These are phyloP conservation scores for Scotopteryx bipunctaria DNA, from an alignment of 2,888 invertebrate genomes.

Conservation along the genomic window DNA sequence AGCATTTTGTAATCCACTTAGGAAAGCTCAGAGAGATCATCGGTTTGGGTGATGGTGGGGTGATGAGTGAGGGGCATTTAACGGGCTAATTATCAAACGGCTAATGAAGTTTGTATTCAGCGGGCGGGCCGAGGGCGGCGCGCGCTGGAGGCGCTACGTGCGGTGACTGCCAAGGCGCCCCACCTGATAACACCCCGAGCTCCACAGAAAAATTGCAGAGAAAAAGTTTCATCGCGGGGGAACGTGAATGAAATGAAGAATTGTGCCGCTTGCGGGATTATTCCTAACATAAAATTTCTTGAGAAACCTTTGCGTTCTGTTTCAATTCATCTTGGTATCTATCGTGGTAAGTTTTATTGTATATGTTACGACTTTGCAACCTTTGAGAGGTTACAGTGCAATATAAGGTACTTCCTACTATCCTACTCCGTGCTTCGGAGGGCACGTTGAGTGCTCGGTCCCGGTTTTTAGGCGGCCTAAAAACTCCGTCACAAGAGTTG, in stretches of 20 bases:
- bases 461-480: too few species aligned
- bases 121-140: conserved; percentile 68
- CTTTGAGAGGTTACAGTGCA: neutral
- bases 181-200: conserved; percentile 81
- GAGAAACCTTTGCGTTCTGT: conserved; percentile 74
- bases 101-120: conserved; percentile 84
- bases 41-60: conserved; percentile 59
- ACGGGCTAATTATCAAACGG: conserved; percentile 84
- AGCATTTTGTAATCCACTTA: conserved; percentile 34
- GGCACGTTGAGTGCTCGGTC: too few species aligned
- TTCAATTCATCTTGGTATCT: conserved; percentile 71
- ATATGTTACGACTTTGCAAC: conserved; percentile 19
- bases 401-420: too few species aligned
- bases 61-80: conserved; percentile 78
- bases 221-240: conserved; percentile 83
- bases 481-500: too few species aligned
- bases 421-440: too few species aligned
- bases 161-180: conserved; percentile 75
- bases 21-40: conserved; percentile 45
- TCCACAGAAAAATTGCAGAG: conserved; percentile 82
- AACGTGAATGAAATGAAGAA: conserved; percentile 84
- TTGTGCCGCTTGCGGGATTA: conserved; percentile 80
- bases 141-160: conserved; percentile 72
- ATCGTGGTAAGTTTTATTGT: conserved; percentile 42
- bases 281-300: conserved; percentile 74